phyloP scores from a whole-genome alignment of 2,888 invertebrate species.

The Abscondita cerata region DNA sequence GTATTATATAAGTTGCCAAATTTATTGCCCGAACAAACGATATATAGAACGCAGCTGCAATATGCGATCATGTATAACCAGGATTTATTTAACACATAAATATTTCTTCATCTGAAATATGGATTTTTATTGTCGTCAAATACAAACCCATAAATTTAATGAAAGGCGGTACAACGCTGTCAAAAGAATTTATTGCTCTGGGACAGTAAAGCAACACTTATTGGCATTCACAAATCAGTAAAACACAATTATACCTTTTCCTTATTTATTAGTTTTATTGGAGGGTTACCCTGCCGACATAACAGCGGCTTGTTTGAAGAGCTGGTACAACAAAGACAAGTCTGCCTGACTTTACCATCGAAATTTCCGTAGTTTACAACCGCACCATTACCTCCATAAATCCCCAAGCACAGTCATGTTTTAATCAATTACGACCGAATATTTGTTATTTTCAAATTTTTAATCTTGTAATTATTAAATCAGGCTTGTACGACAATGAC shows the following conservation, averaged over 20 bases:
- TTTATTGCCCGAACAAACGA: conserved; percentile 24
- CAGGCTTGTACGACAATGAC: no score
- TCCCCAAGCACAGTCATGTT: conserved; percentile 11
- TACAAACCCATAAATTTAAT: conserved; percentile 53
- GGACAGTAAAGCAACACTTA: conserved; percentile 48
- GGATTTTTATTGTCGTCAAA: conserved; percentile 51
- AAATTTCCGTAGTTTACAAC: conserved; percentile 25
- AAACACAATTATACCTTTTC: conserved; percentile 51
- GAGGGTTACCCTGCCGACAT: conserved; percentile 41
- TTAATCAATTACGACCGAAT: not conserved
- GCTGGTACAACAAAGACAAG: conserved; percentile 46
- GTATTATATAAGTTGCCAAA: conserved; percentile 17
- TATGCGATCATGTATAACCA: conserved; percentile 31
- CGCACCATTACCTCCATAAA: conserved; percentile 23
- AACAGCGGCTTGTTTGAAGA: conserved; percentile 48
- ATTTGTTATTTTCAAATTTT: no score
- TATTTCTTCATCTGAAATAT: conserved; percentile 50
- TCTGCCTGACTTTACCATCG: conserved; percentile 36
- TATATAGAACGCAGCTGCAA: conserved; percentile 33
- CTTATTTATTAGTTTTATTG: conserved; percentile 50
- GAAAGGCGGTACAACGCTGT: conserved; percentile 48
- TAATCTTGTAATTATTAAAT: no score
- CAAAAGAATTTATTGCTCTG: conserved; percentile 48
- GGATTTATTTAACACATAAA: conserved; percentile 43
- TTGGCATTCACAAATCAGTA: conserved; percentile 52